A percentile compares a stretch with the other conserved stretches of the same genome.
These are phyloP conservation scores for Anarrhichthys ocellatus DNA, from an alignment of 2,113 vertebrate genomes.

Conservation along the genomic window DNA sequence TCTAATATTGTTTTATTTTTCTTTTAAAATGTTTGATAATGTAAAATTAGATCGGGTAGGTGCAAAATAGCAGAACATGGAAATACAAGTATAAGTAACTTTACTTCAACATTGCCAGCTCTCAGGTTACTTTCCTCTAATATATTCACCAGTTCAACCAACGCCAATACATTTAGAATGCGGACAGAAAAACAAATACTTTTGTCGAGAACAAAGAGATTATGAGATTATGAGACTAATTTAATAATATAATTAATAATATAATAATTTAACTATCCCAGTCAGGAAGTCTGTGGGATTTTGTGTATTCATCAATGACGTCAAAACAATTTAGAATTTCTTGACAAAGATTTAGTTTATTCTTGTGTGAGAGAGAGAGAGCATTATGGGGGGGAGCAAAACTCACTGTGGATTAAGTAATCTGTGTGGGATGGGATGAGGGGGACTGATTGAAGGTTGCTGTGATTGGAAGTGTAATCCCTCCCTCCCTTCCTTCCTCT, in stretches of 20 bases:
- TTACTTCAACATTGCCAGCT: neutral
- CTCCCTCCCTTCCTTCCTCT: slow-evolving; percentile 6
- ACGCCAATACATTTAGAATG: neutral
- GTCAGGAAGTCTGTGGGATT: slow-evolving; percentile 3
- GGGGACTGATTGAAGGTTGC: slow-evolving; percentile 38
- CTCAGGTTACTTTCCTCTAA: neutral
- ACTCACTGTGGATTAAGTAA: slow-evolving; percentile 43
- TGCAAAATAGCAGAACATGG: neutral
- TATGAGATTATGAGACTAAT: neutral
- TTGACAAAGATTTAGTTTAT: neutral
- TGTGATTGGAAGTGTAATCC: slow-evolving; percentile 64
- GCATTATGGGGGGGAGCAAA: neutral
- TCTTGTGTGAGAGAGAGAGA: neutral
- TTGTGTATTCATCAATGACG: neutral
- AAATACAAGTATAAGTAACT: neutral
- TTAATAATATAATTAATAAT: neutral
- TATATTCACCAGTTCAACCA: neutral
- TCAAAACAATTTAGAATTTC: neutral
- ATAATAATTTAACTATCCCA: neutral
- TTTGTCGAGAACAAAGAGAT: neutral
- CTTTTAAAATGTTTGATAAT: neutral
- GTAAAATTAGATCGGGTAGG: neutral
- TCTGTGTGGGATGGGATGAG: slow-evolving; percentile 33
- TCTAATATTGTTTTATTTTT: neutral
- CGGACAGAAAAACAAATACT: neutral